Conservation (phyloP, 2,113 vertebrate species). For the Notarius quadriscutis region DNA sequence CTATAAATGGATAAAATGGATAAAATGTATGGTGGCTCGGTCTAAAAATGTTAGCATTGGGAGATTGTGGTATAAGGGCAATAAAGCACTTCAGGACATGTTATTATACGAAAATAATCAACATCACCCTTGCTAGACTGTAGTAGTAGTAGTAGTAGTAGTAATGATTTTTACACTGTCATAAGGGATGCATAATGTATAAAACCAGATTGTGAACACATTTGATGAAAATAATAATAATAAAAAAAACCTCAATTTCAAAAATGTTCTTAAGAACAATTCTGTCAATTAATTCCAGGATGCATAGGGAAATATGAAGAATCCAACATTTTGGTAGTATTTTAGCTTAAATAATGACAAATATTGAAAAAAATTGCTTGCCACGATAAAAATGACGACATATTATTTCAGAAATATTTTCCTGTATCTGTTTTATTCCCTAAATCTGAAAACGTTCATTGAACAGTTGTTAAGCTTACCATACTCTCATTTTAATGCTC, state of each 20-base stretch:
- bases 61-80: not conserved
- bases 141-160: too few species aligned
- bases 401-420: not conserved
- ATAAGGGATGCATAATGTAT: not conserved
- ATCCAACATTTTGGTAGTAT: not conserved
- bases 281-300: not conserved
- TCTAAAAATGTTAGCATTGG: not conserved
- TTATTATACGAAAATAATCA: not conserved
- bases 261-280: not conserved
- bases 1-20: not conserved
- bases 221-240: not conserved
- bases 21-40: not conserved
- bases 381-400: not conserved
- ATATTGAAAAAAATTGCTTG: not conserved
- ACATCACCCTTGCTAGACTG: not conserved
- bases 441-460: not conserved
- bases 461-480: not conserved
- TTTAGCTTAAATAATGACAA: not conserved
- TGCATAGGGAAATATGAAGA: not conserved
- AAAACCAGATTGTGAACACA: not conserved
- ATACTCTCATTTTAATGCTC: not conserved
- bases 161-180: not conserved
- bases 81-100: not conserved
- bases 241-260: not conserved
- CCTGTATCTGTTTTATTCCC: not conserved